These are phyloP conservation scores for Ypsolopha scabrella DNA, from an alignment of 2,888 invertebrate species.

Conservation along the genomic window DNA sequence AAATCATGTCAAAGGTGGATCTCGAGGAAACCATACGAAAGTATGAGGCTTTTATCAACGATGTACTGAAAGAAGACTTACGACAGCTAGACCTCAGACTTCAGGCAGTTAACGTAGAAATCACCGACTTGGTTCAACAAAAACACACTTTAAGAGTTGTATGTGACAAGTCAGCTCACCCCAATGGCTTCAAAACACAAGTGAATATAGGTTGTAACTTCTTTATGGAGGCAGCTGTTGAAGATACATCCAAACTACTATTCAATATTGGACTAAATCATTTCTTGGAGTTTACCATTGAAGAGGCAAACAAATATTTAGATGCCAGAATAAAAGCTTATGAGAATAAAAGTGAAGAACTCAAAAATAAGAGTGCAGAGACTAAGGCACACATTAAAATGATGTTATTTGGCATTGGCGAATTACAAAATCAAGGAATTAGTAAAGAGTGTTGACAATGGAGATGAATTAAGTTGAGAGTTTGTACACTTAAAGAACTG, in stretches of 20 bases:
- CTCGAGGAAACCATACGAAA: conserved; percentile 31
- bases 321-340: conserved; percentile 76
- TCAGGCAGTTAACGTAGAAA: conserved; percentile 73
- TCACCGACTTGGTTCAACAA: conserved; percentile 80
- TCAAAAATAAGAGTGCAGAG: conserved; percentile 75
- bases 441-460: background rate
- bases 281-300: conserved; percentile 77
- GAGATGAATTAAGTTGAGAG: too few species aligned
- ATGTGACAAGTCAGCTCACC: conserved; percentile 61
- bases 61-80: conserved; percentile 80
- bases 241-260: conserved; percentile 74
- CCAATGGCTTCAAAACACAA: conserved; percentile 53
- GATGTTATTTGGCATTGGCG: conserved; percentile 76
- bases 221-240: conserved; percentile 82
- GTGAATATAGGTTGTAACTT: conserved; percentile 88
- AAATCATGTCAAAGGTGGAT: conserved; percentile 26
- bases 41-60: conserved; percentile 83
- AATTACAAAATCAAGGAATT: conserved; percentile 47
- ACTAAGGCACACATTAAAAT: conserved; percentile 85
- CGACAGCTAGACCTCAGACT: conserved; percentile 70
- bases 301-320: conserved; percentile 79
- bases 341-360: conserved; percentile 71
- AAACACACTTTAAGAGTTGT: conserved; percentile 78
- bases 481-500: too few species aligned
- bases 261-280: conserved; percentile 82